Evolutionary conservation across 2,113 vertebrate genomes (phyloP), one percentile per base, ranked within the genome.

Genomic region (Crotophaga sulcirostris): DNA sequence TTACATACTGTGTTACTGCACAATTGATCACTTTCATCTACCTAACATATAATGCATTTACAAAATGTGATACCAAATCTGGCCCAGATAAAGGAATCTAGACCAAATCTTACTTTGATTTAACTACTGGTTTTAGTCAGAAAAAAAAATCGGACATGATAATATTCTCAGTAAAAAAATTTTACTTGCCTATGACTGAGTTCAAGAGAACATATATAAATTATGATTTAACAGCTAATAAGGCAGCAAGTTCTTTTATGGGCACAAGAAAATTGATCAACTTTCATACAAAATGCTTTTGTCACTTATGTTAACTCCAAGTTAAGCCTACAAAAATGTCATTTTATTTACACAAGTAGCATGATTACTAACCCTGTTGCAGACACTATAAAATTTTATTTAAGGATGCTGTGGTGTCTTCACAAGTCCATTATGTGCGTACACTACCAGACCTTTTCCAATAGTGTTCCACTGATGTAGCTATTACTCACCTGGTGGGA

Each of bases 21-120:
- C n/a, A 64, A 11, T 8, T 36, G 74, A 47, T 7, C 5, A 64
- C 26, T 47, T 63, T 16, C 47, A 40, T 10, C 20, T 29, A 45
- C 10, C 21, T 42, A 20, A 10, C 29, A 23, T 14, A 18, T 2
- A 24, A 64, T 0, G 1, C 5, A 20, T 40, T 66, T 29, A 23
- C 9, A 75, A 67, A 82, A 55, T 3, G 3, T 11, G 44, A 59
- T 21, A 49, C 3, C 17, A 75, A 1, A 16, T 38, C 11, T 56
- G 62, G 15, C 17, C 25, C 52, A 67, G 25, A 17, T 38, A 14
- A 77, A 85, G 16, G 3, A 66, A 74, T 13, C 34, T 31, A 58
- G 13, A 38, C 15, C 33, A 85, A 59, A 56, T 17, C 5, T 55
- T 33, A 8, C 47, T 89, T 54, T 87, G 52, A 68, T 31, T 10